Evolutionary conservation across 2,888 invertebrate species (phyloP).

Genomic region (Caenorhabditis drosophilae): DNA sequence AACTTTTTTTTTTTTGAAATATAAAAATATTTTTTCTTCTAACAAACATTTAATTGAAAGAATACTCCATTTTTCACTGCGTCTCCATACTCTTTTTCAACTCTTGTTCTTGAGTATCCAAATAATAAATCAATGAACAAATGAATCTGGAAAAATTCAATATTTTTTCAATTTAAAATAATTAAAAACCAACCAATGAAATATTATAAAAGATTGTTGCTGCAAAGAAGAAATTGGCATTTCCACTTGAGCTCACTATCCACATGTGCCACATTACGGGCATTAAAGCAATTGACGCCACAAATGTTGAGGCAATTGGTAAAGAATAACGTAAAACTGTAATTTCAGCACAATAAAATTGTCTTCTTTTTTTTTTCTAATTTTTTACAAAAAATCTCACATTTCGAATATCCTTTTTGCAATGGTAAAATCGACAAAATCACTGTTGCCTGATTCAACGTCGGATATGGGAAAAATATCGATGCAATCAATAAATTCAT

Average conservation of each 20-base stretch:
- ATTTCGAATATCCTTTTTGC: slow-evolving; percentile 78
- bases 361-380: background rate
- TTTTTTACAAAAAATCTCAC: slow-evolving; percentile 24
- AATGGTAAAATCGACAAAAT: slow-evolving; percentile 87
- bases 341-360: background rate
- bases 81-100: slow-evolving; percentile 25
- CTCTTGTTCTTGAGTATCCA: slow-evolving; percentile 39
- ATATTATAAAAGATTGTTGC: slow-evolving; percentile 91
- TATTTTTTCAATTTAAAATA: background rate
- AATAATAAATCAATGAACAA: slow-evolving; percentile 43
- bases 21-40: slow-evolving; percentile 23
- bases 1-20: slow-evolving; percentile 1
- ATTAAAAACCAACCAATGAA: slow-evolving; percentile 76
- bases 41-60: too few species aligned
- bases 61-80: slow-evolving; percentile 16
- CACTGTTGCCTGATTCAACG: slow-evolving; percentile 91
- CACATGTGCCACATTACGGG: slow-evolving; percentile 94
- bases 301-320: slow-evolving; percentile 86
- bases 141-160: slow-evolving; percentile 18
- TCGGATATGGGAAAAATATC: slow-evolving; percentile 95
- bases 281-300: slow-evolving; percentile 86
- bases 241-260: slow-evolving; percentile 96
- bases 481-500: slow-evolving; percentile 76
- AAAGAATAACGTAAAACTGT: slow-evolving; percentile 84
- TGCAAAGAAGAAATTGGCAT: slow-evolving; percentile 99